These are phyloP conservation scores for Actinemys pallida DNA, from an alignment of 2,113 vertebrate genomes.

Conservation along the genomic window DNA sequence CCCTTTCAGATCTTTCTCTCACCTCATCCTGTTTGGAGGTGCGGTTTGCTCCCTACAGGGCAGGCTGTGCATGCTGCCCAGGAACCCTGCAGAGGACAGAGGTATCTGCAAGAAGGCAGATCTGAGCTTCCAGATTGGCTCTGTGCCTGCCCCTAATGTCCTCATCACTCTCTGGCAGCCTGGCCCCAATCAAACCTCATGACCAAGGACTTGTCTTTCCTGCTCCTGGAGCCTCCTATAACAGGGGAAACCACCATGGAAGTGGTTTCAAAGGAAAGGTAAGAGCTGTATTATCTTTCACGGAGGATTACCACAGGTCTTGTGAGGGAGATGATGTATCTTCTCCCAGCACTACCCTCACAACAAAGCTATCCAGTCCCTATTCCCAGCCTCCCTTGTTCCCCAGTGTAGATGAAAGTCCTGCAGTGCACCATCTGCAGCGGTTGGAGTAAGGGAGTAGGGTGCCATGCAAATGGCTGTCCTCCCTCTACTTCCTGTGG, in stretches of 20 bases:
- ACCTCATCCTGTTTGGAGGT: not conserved
- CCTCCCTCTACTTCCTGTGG: not conserved
- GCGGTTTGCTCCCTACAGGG: not conserved
- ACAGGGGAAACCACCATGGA: not conserved
- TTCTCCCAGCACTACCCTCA: not conserved
- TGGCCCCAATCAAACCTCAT: not conserved
- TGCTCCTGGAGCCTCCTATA: not conserved
- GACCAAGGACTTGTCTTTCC: fast-evolving
- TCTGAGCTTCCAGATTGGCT: not conserved
- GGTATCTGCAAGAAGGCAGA: fast-evolving
- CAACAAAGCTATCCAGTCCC: not conserved
- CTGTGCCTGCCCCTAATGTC: fast-evolving
- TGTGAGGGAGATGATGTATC: not conserved
- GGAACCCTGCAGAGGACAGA: not conserved
- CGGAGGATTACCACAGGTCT: not conserved
- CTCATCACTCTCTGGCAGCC: not conserved
- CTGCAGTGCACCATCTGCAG: not conserved
- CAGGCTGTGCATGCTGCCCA: not conserved
- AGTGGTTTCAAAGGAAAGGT: not conserved
- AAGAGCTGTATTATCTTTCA: not conserved
- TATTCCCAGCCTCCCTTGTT: fast-evolving
- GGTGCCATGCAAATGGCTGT: not conserved
- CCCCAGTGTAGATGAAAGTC: not conserved
- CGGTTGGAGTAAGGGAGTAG: not conserved
- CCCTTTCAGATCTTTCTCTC: not conserved